phyloP scores from a whole-genome alignment of 1,140 invertebrate species.

The Drosophila ercepeae region DNA sequence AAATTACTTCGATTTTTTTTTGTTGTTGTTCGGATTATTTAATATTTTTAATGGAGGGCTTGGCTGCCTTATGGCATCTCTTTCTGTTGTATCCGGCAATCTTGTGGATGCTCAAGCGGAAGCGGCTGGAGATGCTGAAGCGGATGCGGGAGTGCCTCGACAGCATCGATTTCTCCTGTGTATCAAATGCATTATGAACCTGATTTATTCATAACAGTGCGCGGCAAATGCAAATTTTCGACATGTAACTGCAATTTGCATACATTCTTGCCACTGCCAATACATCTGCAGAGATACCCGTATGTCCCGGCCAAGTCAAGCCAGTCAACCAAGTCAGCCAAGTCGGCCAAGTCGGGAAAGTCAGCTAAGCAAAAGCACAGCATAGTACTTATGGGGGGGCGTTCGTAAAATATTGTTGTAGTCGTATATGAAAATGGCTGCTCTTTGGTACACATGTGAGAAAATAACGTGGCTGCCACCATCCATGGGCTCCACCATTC shows the following conservation, averaged over 20 bases:
- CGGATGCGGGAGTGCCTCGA: slow-evolving; percentile 35
- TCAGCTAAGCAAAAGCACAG: slow-evolving; percentile 42
- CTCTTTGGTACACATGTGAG: slow-evolving; percentile 21
- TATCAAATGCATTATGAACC: slow-evolving; percentile 60
- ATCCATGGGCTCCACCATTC: not conserved
- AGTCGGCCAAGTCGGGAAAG: slow-evolving; percentile 30
- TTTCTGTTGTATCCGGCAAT: not conserved
- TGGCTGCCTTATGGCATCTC: slow-evolving; percentile 21
- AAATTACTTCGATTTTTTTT: slow-evolving; percentile 10
- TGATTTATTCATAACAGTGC: slow-evolving; percentile 72
- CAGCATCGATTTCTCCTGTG: slow-evolving; percentile 64
- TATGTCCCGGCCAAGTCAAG: slow-evolving; percentile 19
- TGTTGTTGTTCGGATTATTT: slow-evolving; percentile 40
- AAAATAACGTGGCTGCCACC: not conserved
- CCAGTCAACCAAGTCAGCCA: slow-evolving; percentile 35
- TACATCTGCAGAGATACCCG: not conserved
- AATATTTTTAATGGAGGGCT: slow-evolving; percentile 60
- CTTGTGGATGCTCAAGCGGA: slow-evolving; percentile 14
- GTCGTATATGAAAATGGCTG: slow-evolving; percentile 42
- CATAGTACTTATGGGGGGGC: slow-evolving; percentile 23
- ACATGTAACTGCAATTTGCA: slow-evolving; percentile 65
- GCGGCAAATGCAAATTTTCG: slow-evolving; percentile 65
- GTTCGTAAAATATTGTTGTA: slow-evolving; percentile 51
- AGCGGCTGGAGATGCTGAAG: slow-evolving; percentile 1
- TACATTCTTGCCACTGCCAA: slow-evolving; percentile 52